Conservation (phyloP, 2,888 invertebrate species). For the Meloe dianella region DNA sequence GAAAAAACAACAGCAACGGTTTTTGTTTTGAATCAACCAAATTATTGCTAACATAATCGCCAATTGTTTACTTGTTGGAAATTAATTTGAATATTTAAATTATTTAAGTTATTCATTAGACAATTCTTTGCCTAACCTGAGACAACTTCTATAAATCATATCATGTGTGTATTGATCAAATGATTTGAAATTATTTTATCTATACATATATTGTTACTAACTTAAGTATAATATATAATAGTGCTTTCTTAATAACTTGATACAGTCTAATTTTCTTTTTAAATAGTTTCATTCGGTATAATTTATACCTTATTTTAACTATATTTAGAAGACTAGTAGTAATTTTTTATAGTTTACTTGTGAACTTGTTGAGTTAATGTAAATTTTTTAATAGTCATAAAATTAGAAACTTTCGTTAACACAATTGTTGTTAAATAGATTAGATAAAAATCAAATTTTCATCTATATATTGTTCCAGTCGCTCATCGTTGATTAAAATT, state of each 20-base stretch:
- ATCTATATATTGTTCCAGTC: too few species aligned
- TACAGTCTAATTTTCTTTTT: background rate
- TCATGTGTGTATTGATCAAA: background rate
- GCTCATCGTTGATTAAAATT: constrained; percentile 20
- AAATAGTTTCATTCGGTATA: background rate
- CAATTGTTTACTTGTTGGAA: background rate
- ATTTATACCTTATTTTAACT: background rate
- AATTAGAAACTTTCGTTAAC: background rate
- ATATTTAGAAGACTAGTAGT: background rate
- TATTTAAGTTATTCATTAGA: background rate
- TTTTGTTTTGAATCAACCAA: background rate
- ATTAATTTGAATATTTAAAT: constrained; percentile 2
- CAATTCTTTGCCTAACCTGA: background rate
- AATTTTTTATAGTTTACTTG: background rate
- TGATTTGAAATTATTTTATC: background rate
- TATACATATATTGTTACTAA: background rate
- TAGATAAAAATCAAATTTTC: too few species aligned
- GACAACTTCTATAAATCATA: background rate
- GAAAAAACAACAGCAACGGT: background rate
- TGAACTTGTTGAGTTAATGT: background rate
- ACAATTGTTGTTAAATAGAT: background rate
- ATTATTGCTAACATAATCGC: background rate
- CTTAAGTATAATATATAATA: background rate
- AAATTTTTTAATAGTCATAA: background rate
- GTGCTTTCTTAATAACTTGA: background rate